These are phyloP conservation scores for Scolopax mira DNA, from an alignment of 2,113 vertebrate genomes.

Conservation along the genomic window DNA sequence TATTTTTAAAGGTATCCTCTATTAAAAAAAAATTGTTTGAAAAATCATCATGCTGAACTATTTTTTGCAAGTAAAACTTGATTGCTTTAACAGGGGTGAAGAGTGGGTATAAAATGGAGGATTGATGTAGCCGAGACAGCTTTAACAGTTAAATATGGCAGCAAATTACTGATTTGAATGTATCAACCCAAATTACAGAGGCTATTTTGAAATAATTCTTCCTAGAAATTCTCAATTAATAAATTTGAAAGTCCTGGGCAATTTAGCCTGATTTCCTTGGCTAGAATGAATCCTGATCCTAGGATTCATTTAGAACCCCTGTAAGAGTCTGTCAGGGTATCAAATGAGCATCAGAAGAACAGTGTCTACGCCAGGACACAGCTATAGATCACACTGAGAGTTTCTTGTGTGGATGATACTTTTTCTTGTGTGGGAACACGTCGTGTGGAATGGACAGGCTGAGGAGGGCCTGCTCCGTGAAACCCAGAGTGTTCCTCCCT, in stretches of 20 bases:
- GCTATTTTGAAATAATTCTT: background rate
- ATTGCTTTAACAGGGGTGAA: background rate
- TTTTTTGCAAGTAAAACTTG: background rate
- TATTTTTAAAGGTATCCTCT: background rate
- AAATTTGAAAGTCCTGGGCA: background rate
- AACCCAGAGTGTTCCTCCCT: background rate
- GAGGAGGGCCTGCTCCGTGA: background rate
- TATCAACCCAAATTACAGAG: background rate
- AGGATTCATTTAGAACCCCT: background rate
- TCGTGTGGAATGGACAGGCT: background rate
- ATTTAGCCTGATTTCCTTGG: background rate
- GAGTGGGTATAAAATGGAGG: background rate
- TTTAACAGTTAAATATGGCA: background rate
- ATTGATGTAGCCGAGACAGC: background rate
- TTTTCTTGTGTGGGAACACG: background rate
- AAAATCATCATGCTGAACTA: background rate
- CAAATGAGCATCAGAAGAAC: background rate
- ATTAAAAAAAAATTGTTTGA: background rate
- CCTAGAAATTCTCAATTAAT: background rate
- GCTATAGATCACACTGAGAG: background rate
- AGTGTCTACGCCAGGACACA: background rate
- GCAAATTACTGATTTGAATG: background rate
- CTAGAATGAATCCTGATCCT: background rate
- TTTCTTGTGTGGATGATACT: background rate
- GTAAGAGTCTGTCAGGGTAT: background rate